Percentiles rank a stretch among this genome's conserved stretches.
Evolutionary conservation across 2,888 invertebrate species (phyloP).

Genomic region (Philereme transversata): DNA sequence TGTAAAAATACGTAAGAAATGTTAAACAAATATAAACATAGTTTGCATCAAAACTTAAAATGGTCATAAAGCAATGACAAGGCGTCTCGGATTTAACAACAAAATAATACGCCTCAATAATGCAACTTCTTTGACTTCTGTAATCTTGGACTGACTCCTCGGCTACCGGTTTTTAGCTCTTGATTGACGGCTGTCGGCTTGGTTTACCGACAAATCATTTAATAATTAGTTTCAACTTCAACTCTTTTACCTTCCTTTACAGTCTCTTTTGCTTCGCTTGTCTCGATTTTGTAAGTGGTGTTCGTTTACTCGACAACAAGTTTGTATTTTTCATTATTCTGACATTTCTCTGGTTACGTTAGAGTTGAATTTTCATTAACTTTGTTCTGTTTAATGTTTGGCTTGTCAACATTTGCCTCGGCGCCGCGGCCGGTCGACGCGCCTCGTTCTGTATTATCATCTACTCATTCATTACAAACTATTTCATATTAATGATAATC

Average conservation of each 20-base stretch:
- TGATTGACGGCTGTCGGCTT: constrained; percentile 83
- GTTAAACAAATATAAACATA: background rate
- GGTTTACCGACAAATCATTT: constrained; percentile 62
- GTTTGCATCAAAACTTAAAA: background rate
- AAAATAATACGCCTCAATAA: constrained; percentile 41
- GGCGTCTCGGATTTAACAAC: constrained; percentile 31
- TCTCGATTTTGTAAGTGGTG: background rate
- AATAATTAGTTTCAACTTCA: constrained; percentile 36
- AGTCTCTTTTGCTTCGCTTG: constrained; percentile 28
- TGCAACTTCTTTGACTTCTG: constrained; percentile 67
- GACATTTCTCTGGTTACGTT: constrained; percentile 27
- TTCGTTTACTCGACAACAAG: constrained; percentile 45
- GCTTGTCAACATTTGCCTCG: constrained; percentile 67
- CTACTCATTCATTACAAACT: constrained; percentile 81
- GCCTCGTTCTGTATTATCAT: constrained; percentile 80
- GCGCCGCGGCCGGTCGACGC: constrained; percentile 80
- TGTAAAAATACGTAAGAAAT: too few species aligned
- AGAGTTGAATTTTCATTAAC: constrained; percentile 43
- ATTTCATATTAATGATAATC: constrained; percentile 80
- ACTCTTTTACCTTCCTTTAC: constrained; percentile 40
- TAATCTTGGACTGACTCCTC: constrained; percentile 75
- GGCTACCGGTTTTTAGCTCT: constrained; percentile 83
- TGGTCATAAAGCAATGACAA: constrained; percentile 29
- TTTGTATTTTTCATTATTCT: constrained; percentile 36
- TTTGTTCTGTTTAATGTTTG: constrained; percentile 27